Conservation (phyloP, 2,113 vertebrate genomes). For the Meleagris gallopavo region DNA sequence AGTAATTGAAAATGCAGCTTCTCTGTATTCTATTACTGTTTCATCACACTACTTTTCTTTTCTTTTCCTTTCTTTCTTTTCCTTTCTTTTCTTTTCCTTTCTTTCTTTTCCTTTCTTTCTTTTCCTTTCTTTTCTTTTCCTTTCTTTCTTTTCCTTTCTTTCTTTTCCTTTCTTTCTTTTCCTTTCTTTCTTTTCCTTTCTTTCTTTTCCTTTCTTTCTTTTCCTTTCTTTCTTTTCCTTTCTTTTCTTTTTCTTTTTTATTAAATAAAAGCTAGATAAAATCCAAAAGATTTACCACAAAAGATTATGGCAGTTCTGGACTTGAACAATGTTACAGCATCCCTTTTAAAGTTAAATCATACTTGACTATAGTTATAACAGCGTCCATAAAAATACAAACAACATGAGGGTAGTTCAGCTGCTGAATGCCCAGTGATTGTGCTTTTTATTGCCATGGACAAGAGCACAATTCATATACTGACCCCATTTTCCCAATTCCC, state of each 20-base stretch:
- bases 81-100: no score
- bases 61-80: not conserved
- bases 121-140: no score
- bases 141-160: no score
- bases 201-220: no score
- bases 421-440: slow-evolving; percentile 19
- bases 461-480: slow-evolving; percentile 66
- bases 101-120: no score
- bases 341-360: slow-evolving; percentile 67
- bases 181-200: not conserved
- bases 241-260: no score
- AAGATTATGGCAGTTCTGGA: slow-evolving; percentile 43
- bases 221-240: no score
- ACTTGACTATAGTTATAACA: slow-evolving; percentile 59
- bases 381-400: slow-evolving; percentile 38
- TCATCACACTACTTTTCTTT: not conserved
- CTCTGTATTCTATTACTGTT: not conserved
- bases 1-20: not conserved
- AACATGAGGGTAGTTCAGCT: slow-evolving; percentile 15
- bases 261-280: slow-evolving; percentile 27
- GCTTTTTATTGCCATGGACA: slow-evolving; percentile 61
- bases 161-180: not conserved
- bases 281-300: slow-evolving; percentile 35
- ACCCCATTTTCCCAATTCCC: slow-evolving; percentile 69
- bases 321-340: slow-evolving; percentile 23